Conservation (phyloP, 1,140 invertebrate genomes). For the Heliconius congener region DNA sequence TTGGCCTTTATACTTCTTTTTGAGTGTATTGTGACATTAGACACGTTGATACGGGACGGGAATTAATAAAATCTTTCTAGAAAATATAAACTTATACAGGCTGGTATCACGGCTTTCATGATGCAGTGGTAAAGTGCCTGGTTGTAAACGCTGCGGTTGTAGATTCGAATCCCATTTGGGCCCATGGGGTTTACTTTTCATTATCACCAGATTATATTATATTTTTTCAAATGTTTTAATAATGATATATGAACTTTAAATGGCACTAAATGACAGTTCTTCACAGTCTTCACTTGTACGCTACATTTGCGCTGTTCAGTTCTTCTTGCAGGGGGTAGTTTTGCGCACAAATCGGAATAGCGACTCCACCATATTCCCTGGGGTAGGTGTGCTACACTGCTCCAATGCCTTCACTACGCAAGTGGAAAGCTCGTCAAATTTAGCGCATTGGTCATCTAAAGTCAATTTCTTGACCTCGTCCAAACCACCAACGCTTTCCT, state of each 20-base stretch:
- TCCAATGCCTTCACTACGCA: constrained; percentile 86
- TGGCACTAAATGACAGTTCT: too few relatives aligned
- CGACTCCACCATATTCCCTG: constrained; percentile 89
- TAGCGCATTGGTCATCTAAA: constrained; percentile 75
- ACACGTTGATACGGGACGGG: background rate
- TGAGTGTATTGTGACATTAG: constrained; percentile 7
- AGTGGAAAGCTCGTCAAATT: constrained; percentile 83
- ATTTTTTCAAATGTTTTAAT: too few relatives aligned
- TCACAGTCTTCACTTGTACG: too few relatives aligned
- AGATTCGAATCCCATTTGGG: too few relatives aligned
- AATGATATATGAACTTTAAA: too few relatives aligned
- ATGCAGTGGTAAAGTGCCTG: background rate
- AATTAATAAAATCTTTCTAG: background rate
- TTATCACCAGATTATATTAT: too few relatives aligned
- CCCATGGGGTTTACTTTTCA: too few relatives aligned
- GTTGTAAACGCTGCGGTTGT: too few relatives aligned
- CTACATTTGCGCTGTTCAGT: too few relatives aligned
- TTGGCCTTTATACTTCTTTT: constrained; percentile 9
- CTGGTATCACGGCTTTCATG: background rate
- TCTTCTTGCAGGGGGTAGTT: constrained; percentile 85
- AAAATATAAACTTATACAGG: background rate
- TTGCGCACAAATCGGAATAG: constrained; percentile 87
- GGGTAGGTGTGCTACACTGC: constrained; percentile 87
- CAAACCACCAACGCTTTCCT: constrained; percentile 40
- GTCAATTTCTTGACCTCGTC: constrained; percentile 53